A percentile compares a stretch with the other conserved stretches of the same genome.
Conservation (phyloP, 2,113 vertebrate species). For the Gymnocephalus cernua region DNA sequence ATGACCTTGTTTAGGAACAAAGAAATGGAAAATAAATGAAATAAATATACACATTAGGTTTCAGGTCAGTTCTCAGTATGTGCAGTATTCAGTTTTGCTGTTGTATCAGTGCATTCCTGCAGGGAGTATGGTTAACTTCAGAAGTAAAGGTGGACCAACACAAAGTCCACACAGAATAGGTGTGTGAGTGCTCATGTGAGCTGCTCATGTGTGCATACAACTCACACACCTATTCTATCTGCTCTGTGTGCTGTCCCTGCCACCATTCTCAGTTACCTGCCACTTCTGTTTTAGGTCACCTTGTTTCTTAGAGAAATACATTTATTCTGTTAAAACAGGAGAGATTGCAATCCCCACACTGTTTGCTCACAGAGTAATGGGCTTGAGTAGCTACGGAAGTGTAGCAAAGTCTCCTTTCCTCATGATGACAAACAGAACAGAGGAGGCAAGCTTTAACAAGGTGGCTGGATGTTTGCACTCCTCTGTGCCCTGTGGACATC, state of each 20-base stretch:
- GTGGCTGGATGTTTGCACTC: constrained; percentile 36
- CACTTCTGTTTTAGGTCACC: constrained; percentile 40
- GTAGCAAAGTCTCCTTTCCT: constrained; percentile 12
- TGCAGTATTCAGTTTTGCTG: neutral
- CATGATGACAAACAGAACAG: constrained; percentile 48
- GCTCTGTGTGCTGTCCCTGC: constrained; percentile 5
- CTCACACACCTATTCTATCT: constrained; percentile 8
- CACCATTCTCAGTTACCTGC: constrained; percentile 37
- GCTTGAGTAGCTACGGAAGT: constrained; percentile 24
- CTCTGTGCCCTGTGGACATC: constrained; percentile 25
- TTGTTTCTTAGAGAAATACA: constrained; percentile 56
- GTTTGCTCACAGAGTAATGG: constrained; percentile 52
- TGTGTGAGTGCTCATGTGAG: neutral
- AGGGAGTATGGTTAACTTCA: neutral
- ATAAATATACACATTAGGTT: neutral
- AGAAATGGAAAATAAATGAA: constrained; percentile 17
- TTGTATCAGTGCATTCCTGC: neutral
- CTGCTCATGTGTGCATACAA: constrained; percentile 1
- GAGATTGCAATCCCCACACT: constrained; percentile 43
- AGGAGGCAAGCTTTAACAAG: constrained; percentile 30
- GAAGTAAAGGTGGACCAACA: neutral
- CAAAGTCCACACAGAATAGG: constrained; percentile 21
- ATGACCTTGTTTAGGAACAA: constrained; percentile 10
- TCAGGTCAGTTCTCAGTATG: neutral
- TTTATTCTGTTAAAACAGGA: constrained; percentile 37